Evolutionary conservation across 2,888 invertebrate genomes (phyloP).

Genomic region (Tineola bisselliella): DNA sequence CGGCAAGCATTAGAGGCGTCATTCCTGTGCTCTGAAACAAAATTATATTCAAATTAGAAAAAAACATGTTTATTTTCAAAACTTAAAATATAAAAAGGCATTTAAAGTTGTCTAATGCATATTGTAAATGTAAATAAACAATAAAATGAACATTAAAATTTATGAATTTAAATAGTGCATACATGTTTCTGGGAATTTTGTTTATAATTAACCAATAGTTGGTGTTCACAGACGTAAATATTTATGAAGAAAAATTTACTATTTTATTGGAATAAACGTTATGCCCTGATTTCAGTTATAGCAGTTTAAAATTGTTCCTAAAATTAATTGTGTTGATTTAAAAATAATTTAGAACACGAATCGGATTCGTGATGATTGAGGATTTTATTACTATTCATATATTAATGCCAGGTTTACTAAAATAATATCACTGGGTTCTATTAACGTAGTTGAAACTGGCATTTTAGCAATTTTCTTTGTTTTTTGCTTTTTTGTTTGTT

Average conservation of each 20-base stretch:
- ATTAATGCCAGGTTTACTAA: too few species aligned
- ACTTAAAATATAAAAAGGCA: not conserved
- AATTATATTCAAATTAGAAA: too few species aligned
- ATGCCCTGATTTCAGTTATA: not conserved
- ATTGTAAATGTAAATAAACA: not conserved
- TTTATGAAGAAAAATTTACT: not conserved
- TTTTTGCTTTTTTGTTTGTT: too few species aligned
- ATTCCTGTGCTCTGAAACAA: constrained; percentile 85
- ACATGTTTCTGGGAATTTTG: not conserved
- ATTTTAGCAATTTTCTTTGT: too few species aligned
- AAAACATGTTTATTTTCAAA: too few species aligned
- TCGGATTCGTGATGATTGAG: too few species aligned
- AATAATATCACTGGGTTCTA: too few species aligned
- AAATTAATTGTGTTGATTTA: too few species aligned
- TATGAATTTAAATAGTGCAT: not conserved
- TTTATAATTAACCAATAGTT: not conserved
- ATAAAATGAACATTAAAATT: not conserved
- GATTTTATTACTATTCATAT: too few species aligned
- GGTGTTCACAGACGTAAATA: not conserved
- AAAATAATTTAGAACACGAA: too few species aligned
- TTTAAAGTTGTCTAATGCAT: not conserved
- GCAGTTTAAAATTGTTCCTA: too few species aligned
- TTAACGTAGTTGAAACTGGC: too few species aligned
- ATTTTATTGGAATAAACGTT: not conserved
- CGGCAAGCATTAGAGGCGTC: constrained; percentile 96